Evolutionary conservation across 2,113 vertebrate species (phyloP), one percentile per base, ranked within the genome.

Genomic region (Neopipo cinnamomea): DNA sequence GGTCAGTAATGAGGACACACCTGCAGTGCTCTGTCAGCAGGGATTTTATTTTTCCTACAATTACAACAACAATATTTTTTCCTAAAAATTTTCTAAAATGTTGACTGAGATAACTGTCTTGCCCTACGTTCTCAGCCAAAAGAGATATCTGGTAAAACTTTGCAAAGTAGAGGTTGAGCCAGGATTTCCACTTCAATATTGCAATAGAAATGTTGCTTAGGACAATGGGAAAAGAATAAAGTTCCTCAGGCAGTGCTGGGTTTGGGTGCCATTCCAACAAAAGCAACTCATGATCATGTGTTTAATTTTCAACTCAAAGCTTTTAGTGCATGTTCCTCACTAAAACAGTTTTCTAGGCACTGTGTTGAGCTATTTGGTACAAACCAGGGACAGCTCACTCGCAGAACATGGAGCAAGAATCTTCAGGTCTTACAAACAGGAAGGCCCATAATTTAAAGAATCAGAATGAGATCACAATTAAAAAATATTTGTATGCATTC

Each of bases 331-430:
- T 55, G 22, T 47, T 77, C 37, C 65, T 71, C 71, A 25, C 20
- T 78, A 27, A 59, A 72, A 16, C 46, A 12, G 4, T 61, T 89
- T 88, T 81, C 65, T 68, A 77, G 47, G 61, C 9, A 31, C 23
- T 72, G 9, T 25, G 31, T 67, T 86, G 63, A 50, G 20, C 37
- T 71, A 0, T 3, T 21, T 72, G 58, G 27, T 35, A 61, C 55
- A 85, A 75, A 67, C 23, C 25, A 58, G 49, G 56, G 39, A 21
- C 58, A 83, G 41, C 14, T 59, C 58, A 46, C 27, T 42, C 0
- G 0, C 41, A 46, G 66, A 59, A 28, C 14, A 47, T 0, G 0
- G 10, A 65, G 15, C 27, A 86, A 83, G 76, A 76, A 47, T 59
- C 24, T 58, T 41, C 33, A 27, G 39, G 19, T 72, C 75, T 82